phyloP scores from a whole-genome alignment of 1,140 invertebrate genomes.

The Temnothorax nylanderi region DNA sequence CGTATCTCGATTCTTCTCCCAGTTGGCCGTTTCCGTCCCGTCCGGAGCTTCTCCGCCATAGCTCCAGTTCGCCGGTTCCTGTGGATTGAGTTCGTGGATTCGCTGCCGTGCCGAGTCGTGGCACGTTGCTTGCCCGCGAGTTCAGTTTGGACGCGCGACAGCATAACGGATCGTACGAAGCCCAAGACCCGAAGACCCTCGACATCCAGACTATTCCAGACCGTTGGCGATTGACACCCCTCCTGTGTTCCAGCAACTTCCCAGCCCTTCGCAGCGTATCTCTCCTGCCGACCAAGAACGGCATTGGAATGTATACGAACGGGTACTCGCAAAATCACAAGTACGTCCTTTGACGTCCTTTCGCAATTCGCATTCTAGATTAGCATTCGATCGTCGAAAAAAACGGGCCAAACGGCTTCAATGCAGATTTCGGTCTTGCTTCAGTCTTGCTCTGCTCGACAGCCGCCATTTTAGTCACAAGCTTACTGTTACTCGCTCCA shows the following conservation, averaged over 20 bases:
- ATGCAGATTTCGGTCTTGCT: neutral
- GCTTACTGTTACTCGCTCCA: neutral
- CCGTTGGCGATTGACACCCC: neutral
- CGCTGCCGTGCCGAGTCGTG: slow-evolving; percentile 45
- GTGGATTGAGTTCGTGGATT: slow-evolving; percentile 72
- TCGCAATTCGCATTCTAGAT: neutral
- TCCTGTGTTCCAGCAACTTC: too few species aligned
- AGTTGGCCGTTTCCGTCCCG: slow-evolving; percentile 83
- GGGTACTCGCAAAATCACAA: slow-evolving; percentile 44
- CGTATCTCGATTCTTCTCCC: slow-evolving; percentile 50
- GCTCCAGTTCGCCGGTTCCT: slow-evolving; percentile 82
- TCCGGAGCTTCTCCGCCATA: slow-evolving; percentile 83
- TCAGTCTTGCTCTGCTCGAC: neutral
- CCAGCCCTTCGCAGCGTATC: neutral
- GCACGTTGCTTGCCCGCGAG: neutral
- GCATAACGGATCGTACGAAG: neutral
- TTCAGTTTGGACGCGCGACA: slow-evolving; percentile 36
- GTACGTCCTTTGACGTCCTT: neutral
- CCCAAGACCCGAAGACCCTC: neutral
- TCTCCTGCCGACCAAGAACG: slow-evolving; percentile 5
- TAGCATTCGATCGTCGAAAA: too few species aligned
- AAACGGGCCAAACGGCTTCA: too few species aligned
- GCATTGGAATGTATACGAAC: slow-evolving; percentile 80
- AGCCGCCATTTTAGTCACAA: slow-evolving; percentile 62
- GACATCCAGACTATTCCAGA: neutral